Conservation (phyloP, 2,888 invertebrate species). For the Seira sanloemensis region DNA sequence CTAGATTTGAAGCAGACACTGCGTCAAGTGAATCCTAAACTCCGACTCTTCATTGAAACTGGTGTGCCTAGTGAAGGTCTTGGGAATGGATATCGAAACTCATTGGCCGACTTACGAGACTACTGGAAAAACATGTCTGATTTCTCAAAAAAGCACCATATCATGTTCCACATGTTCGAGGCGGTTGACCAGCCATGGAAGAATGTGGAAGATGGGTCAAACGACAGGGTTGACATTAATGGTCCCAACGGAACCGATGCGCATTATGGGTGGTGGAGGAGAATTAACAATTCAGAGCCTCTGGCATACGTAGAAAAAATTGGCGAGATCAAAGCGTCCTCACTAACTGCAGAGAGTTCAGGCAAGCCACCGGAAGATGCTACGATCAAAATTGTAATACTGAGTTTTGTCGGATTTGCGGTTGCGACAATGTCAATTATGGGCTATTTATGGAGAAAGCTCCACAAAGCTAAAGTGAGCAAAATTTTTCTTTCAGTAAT, state of each 20-base stretch:
- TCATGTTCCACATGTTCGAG: slow-evolving; percentile 65
- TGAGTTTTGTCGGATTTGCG: background rate
- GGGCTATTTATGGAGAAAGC: background rate
- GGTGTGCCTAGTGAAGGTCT: slow-evolving; percentile 57
- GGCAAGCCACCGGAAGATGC: background rate
- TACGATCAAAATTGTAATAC: background rate
- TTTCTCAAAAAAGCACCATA: slow-evolving; percentile 25
- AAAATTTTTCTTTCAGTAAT: background rate
- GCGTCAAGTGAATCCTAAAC: slow-evolving; percentile 39
- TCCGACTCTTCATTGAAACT: slow-evolving; percentile 50
- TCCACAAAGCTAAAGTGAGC: slow-evolving; percentile 24
- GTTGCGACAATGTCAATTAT: background rate
- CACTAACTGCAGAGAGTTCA: too few species aligned
- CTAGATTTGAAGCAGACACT: background rate
- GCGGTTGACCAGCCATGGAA: slow-evolving; percentile 64
- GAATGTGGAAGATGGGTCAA: slow-evolving; percentile 23
- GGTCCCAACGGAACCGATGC: slow-evolving; percentile 43
- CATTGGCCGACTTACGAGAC: slow-evolving; percentile 16
- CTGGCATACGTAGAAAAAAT: slow-evolving; percentile 56
- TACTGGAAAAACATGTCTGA: slow-evolving; percentile 53
- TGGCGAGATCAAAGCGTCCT: background rate
- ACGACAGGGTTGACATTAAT: background rate
- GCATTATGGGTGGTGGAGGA: slow-evolving; percentile 57
- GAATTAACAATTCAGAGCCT: slow-evolving; percentile 32
- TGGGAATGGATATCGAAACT: slow-evolving; percentile 43